A percentile compares a stretch with the other conserved stretches of the same genome.
These are phyloP conservation scores for Oeneis ivallda DNA, from an alignment of 2,888 invertebrate species.

Conservation along the genomic window DNA sequence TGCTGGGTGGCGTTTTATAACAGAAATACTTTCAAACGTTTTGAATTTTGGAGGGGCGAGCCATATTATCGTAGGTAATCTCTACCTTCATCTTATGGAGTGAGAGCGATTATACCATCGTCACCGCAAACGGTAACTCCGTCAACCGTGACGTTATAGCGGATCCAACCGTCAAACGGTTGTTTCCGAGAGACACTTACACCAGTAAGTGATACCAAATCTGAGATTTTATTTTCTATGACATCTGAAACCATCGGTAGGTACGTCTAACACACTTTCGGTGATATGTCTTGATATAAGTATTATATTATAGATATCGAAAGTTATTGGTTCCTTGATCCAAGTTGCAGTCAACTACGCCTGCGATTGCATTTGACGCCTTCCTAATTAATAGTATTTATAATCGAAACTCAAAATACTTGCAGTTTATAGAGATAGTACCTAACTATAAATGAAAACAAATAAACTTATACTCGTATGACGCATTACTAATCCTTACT, in stretches of 20 bases:
- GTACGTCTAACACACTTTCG: neutral
- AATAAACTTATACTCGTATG: too few relatives aligned
- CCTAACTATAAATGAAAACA: too few relatives aligned
- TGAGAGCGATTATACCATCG: constrained; percentile 26
- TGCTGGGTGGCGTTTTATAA: too few relatives aligned
- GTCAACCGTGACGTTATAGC: constrained; percentile 56
- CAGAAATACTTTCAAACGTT: too few relatives aligned
- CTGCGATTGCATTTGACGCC: too few relatives aligned
- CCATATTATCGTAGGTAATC: too few relatives aligned
- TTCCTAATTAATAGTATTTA: too few relatives aligned
- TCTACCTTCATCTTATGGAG: neutral
- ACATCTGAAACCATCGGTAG: neutral
- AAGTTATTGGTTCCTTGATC: neutral
- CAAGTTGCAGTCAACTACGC: neutral
- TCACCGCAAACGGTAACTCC: constrained; percentile 50
- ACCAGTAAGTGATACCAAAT: neutral
- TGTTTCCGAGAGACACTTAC: neutral
- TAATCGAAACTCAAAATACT: too few relatives aligned
- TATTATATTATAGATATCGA: neutral
- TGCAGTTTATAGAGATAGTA: too few relatives aligned
- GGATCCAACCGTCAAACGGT: constrained; percentile 37
- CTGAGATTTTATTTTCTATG: neutral
- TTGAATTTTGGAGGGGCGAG: too few relatives aligned
- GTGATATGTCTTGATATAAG: neutral
- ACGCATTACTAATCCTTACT: too few relatives aligned